Base-by-base conservation (phyloP, 23 tunicate genomes). In the Phallusia fumigata region DNA sequence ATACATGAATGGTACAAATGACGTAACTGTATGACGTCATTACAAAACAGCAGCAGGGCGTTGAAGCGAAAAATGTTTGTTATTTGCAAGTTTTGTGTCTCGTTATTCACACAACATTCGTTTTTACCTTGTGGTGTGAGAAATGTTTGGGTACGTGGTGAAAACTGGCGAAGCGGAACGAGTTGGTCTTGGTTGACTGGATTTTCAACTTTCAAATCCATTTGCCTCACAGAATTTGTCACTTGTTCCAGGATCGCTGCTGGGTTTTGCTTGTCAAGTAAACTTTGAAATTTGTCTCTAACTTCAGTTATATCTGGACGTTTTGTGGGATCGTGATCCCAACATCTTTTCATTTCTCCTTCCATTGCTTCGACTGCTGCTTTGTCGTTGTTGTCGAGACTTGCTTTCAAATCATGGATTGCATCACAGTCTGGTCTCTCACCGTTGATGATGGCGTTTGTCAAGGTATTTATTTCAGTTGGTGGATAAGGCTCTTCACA, bases 291-390 rank as follows among this genome's bases (percentile, higher is more conserved):
- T 33, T 31, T 30, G 78, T 74, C 78, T 24, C 78, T 24, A 33
- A 74, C 78, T 74, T 74, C 78, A 18, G n/a, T 74, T 30, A 74
- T 74, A 34, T 24, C n/a, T 28, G 78, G 78, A 21, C 78, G 28
- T 30, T 33, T 74, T 30, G n/a, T 33, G 5, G 78, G 78, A 74
- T 74, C 78, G n/a, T 74, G 78, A 6, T 74, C 45, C 78, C 78
- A 74, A 15, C 78, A 74, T 34, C 45, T 30, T 33, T 33, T 34
- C 78, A 74, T 74, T 34, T 74, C 78, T 58, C 13, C 69, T 21
- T 58, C 69, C 69, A 58, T 58, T 16, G 16, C 28, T 58, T 22
- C 13, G 69, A 13, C 28, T 22, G 28, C 28, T 58, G 3, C 15
- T 24, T 24, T 58, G 28, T 58, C 28, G 28, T 24, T 24, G 69